Evolutionary conservation across 2,888 invertebrate genomes (phyloP), one percentile per base, ranked within the genome.

Genomic region (Philhelius pedissequus): DNA sequence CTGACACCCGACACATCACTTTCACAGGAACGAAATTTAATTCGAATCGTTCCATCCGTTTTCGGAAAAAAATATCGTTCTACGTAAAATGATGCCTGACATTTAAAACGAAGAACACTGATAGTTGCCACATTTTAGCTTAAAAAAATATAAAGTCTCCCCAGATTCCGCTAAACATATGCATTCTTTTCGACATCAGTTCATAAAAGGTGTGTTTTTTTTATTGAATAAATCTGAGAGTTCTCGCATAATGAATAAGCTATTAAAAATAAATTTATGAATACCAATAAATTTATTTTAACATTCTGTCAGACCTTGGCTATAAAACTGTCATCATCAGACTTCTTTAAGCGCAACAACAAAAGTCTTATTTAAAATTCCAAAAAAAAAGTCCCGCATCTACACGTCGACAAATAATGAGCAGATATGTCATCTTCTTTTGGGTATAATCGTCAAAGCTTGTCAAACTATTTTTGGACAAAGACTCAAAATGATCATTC

Each of bases 271-370:
- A 22, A 22, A 22, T 48, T 48, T 9, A 48, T 5, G 13, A 48
- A 22, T 13, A 22, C 1, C 22, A 13, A 20, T 22, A 48, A 30
- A 30, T 54, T 18, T 15, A 54, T 30, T 9, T 8, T 18, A 11
- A 54, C 15, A 30, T 18, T 32, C 8, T 54, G 54, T 54, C 32
- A 13, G 18, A 3, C 11, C 6, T 18, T 15, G 13, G 3, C 32
- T 32, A 18, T 54, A 30, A 54, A 54, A 54, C 54, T 54, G 54
- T 54, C 54, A 54, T 54, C 54, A 54, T 54, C 54, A 15, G n/a
- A 18, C 4, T n/a, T 18, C 25, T 30, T 54, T 32, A 32, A 32
- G 18, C 18, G n/a, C n/a, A n/a, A n/a, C n/a, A 54, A 32, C 54
- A 5, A 54, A 54, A 54, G 20, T 32, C 32, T 32, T 15, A 54